These are phyloP conservation scores for Chaetodon trifasciatus DNA, from an alignment of 2,797 vertebrate species.

Conservation along the genomic window DNA sequence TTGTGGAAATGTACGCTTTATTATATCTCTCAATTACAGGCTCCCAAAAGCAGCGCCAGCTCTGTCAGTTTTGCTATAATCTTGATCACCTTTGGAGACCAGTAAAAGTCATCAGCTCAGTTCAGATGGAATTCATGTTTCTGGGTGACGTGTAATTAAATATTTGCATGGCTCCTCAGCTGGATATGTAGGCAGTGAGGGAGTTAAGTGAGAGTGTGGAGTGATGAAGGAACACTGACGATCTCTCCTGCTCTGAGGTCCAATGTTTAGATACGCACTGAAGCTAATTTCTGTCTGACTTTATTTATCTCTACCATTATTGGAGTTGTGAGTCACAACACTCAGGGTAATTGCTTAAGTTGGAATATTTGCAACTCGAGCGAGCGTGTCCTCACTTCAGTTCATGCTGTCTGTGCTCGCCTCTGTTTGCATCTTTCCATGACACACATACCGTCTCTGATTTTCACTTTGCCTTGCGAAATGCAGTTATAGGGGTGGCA, in stretches of 20 bases:
- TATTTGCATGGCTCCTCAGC: slow-evolving; percentile 23
- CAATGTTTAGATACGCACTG: background rate
- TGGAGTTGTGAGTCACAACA: background rate
- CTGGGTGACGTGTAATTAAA: slow-evolving; percentile 27
- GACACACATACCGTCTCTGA: background rate
- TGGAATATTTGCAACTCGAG: slow-evolving; percentile 8
- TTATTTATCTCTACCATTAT: background rate
- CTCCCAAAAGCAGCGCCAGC: background rate
- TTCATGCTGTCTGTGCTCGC: background rate
- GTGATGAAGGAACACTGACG: background rate
- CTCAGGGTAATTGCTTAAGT: background rate
- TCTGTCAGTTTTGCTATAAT: slow-evolving; percentile 15
- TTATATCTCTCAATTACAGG: slow-evolving; percentile 2
- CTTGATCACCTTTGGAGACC: slow-evolving; percentile 16
- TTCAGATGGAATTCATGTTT: slow-evolving; percentile 26
- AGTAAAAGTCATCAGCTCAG: slow-evolving; percentile 9
- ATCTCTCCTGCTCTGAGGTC: background rate
- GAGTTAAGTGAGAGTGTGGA: background rate
- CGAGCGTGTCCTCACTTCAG: background rate
- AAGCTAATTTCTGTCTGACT: background rate
- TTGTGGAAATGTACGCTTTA: background rate
- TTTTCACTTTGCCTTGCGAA: background rate
- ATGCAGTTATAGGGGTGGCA: background rate
- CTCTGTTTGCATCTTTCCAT: background rate
- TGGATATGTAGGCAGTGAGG: slow-evolving; percentile 16